Conservation (phyloP, 2,888 invertebrate species). For the Andrena haemorrhoa region DNA sequence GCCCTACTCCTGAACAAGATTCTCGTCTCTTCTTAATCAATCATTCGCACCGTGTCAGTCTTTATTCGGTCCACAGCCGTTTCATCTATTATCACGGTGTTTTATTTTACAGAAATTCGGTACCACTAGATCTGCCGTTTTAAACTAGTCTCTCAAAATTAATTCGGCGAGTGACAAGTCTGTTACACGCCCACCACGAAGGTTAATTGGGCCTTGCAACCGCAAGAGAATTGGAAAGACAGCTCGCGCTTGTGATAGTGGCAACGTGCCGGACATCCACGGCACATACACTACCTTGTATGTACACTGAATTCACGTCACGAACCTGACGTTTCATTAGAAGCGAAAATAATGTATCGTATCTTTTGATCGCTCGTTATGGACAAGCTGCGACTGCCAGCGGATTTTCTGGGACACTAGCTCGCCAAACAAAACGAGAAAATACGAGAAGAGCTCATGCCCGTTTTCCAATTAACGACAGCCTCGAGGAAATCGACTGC, state of each 20-base stretch:
- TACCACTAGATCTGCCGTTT: no score
- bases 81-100: no score
- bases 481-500: slow-evolving; percentile 45
- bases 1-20: no score
- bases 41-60: no score
- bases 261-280: not conserved
- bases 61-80: no score
- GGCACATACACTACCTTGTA: not conserved
- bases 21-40: no score
- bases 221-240: no score
- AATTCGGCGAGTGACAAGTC: no score
- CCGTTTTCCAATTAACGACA: slow-evolving; percentile 55
- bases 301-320: not conserved
- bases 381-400: not conserved
- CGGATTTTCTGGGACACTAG: slow-evolving; percentile 24
- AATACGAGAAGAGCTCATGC: slow-evolving; percentile 29
- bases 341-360: slow-evolving; percentile 8
- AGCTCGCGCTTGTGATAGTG: not conserved
- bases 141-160: no score
- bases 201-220: no score
- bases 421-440: slow-evolving; percentile 24
- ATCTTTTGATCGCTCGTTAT: slow-evolving; percentile 33
- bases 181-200: no score
- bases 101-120: no score
- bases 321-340: slow-evolving; percentile 16